Conservation (phyloP, 2,888 invertebrate genomes). For the Sthenelais limicola region DNA sequence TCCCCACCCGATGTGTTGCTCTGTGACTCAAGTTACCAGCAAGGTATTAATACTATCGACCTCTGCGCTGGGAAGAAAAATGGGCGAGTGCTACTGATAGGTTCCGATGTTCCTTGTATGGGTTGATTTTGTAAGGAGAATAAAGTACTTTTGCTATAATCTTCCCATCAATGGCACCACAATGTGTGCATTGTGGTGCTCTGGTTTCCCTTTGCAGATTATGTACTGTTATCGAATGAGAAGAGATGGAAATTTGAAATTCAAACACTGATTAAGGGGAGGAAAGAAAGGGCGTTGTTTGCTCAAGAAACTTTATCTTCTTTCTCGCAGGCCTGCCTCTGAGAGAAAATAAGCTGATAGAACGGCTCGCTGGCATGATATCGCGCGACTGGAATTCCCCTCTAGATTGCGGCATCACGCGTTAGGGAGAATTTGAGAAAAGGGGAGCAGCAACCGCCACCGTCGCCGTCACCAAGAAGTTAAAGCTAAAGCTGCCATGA, state of each 20-base stretch:
- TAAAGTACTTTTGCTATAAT: constrained; percentile 14
- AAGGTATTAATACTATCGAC: no score
- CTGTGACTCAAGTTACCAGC: no score
- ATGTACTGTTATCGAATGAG: constrained; percentile 36
- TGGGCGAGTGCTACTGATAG: no score
- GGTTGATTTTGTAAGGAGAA: constrained; percentile 30
- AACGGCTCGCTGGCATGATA: constrained; percentile 15
- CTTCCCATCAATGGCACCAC: not conserved
- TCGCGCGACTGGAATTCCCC: not conserved
- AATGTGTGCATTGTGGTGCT: constrained; percentile 23
- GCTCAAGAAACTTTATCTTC: constrained; percentile 38
- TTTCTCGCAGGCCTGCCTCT: constrained; percentile 2
- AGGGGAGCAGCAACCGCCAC: constrained; percentile 19
- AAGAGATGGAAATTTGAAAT: constrained; percentile 37
- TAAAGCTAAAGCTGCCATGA: no score
- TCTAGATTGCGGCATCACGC: constrained; percentile 28
- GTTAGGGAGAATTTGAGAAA: constrained; percentile 31
- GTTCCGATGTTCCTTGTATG: constrained; percentile 19
- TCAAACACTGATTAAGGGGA: constrained; percentile 35
- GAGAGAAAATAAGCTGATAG: constrained; percentile 28
- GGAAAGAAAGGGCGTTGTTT: constrained; percentile 31
- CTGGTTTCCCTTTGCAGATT: constrained; percentile 12
- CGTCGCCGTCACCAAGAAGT: no score
- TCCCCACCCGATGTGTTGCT: no score
- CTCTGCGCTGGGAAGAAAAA: no score